phyloP scores from a whole-genome alignment of 2,113 vertebrate genomes.

The Ibidorhyncha struthersii region DNA sequence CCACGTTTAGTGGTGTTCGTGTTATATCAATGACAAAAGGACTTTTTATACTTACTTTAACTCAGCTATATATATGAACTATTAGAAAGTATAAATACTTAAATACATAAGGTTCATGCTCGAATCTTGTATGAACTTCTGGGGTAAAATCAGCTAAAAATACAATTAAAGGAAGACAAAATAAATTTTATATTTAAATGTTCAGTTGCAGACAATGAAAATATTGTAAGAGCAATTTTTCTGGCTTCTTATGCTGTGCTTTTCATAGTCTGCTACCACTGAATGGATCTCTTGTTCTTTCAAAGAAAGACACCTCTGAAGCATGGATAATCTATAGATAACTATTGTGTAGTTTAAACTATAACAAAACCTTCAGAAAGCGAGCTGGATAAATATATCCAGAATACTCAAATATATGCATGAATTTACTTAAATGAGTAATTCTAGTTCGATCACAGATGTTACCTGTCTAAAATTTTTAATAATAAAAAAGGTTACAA shows the following conservation, averaged over 20 bases:
- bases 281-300: not conserved
- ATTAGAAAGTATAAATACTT: not conserved
- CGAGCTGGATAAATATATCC: not conserved
- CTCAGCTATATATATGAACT: not conserved
- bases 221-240: not conserved
- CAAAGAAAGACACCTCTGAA: not conserved
- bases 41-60: not conserved
- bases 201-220: not conserved
- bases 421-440: not conserved
- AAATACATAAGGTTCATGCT: not conserved
- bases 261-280: not conserved
- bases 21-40: not conserved
- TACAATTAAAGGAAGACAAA: not conserved
- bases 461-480: not conserved
- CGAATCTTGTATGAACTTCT: not conserved
- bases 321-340: not conserved
- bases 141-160: not conserved
- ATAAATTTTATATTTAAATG: not conserved
- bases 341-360: not conserved
- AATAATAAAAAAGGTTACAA: not conserved
- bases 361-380: not conserved
- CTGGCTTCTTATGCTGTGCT: not conserved
- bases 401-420: not conserved
- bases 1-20: not conserved
- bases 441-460: not conserved